Evolutionary conservation across 2,113 vertebrate species (phyloP), one percentile per base, ranked within the genome.

Genomic region (Bos indicus): DNA sequence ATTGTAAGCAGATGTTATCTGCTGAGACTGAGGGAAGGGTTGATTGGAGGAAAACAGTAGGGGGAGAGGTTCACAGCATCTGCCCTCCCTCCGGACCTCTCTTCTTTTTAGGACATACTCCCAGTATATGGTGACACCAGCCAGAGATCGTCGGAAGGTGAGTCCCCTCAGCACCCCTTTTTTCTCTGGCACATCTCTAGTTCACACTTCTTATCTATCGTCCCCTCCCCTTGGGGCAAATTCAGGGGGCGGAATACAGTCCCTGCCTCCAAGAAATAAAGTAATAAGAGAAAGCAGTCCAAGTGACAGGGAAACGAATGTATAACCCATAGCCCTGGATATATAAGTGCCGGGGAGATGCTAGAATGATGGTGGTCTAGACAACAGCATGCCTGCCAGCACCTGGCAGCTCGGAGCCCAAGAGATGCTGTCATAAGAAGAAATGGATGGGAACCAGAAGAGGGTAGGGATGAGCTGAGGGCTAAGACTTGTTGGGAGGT

Each of bases 101-200:
- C 5, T 0, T 93, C 36, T 96, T 54, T 97, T 33, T 91, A 99
- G 99, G 98, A 99, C 15, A 33, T 92, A 0, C 86, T 96, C 83
- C 94, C 98, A 3, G 51, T 85, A 0, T 52, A n/a, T 62, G 16
- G 98, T 0, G 98, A 99, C 36, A 36, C 56, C 25, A 25, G 97
- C 89, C 88, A 98, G 81, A 97, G 97, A 30, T 25, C 33, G 6
- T 43, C 64, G 17, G 98, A 99, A 93, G 98, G 99, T 99, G 90
- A 98, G 98, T 89, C 12, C 11, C 67, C 64, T 28, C 12, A 1
- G 30, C 19, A 28, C 3, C 30, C 25, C 13, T 25, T 64, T 95
- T 84, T 40, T 33, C 64, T 36, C 80, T 60, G 46, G 11, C 13
- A 2, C 67, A 13, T 51, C 19, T 80, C 48, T 46, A 23, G 71